Evolutionary conservation across 2,888 invertebrate genomes (phyloP), one percentile per base, ranked within the genome.

Genomic region (Microplitis manilae): DNA sequence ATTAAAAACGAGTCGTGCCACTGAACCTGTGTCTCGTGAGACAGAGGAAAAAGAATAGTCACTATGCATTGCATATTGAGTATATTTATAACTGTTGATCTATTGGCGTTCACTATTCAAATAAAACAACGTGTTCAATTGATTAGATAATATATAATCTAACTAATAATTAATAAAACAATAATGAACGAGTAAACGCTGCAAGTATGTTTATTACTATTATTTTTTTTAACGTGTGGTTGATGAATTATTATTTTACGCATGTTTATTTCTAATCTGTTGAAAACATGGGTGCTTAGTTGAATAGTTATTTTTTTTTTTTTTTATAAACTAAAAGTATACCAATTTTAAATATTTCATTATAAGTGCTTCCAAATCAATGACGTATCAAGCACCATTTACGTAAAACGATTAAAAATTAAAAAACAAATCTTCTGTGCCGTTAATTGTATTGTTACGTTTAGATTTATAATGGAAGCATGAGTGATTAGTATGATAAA

Each of bases 321-420:
- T 30, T 20, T 20, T 20, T 20, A 30, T 30, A 30, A 30, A 65
- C 30, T 17, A 59, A 15, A 71, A 13, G 9, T 50, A 9, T 50
- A 50, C 13, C 50, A 13, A 50, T 50, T 9, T 75, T 70, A 15
- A 40, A 72, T 73, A 50, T 59, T 17, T 73, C 17, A 15, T 50
- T 50, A 9, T 68, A 68, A 59, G 71, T 72, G 79, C 79, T 79
- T 80, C 79, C 77, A 68, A 7, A 62, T 73, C 64, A 8, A 17
- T 62, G n/a, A 13, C n/a, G 62, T 62, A 62, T 59, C 20, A 15
- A 62, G 15, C 62, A 62, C 17, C 62, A 7, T 50, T 9, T 9
- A 13, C 9, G 50, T 50, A 50, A 50, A 50, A 9, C 50, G 50
- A 9, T 50, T 50, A 50, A 50, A 50, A 50, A 4, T 9, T 13